A percentile compares a stretch with the other conserved stretches of the same genome.
These are phyloP conservation scores for Malacosoma neustria DNA, from an alignment of 2,888 invertebrate species.

Conservation along the genomic window DNA sequence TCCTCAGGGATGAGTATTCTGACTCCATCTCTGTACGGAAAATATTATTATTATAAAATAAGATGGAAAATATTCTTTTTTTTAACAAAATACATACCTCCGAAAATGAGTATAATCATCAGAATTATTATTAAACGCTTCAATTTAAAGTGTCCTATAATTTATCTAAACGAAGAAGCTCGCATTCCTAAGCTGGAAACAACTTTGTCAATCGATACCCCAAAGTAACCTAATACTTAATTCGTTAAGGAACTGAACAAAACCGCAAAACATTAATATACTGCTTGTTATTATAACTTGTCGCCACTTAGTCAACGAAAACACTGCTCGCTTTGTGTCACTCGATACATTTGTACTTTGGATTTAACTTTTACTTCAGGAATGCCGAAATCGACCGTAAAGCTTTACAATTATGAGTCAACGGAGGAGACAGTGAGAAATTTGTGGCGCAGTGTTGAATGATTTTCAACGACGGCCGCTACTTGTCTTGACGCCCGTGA, in stretches of 20 bases:
- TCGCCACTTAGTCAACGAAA: slow-evolving; percentile 50
- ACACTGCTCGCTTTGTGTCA: slow-evolving; percentile 44
- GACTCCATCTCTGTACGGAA: too few relatives aligned
- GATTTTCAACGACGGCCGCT: slow-evolving; percentile 34
- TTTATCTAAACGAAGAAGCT: background rate
- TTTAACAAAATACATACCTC: too few relatives aligned
- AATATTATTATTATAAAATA: too few relatives aligned
- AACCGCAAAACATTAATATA: slow-evolving; percentile 36
- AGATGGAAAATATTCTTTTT: too few relatives aligned
- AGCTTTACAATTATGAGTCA: background rate
- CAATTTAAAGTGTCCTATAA: background rate
- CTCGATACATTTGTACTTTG: slow-evolving; percentile 26
- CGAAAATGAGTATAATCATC: background rate
- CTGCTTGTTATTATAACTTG: slow-evolving; percentile 60
- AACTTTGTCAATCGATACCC: background rate
- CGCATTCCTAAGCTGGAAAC: background rate
- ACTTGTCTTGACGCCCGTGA: slow-evolving; percentile 36
- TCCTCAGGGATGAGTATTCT: too few relatives aligned
- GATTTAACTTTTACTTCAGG: background rate
- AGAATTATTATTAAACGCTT: background rate
- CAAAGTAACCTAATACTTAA: slow-evolving; percentile 30
- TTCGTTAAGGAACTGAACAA: slow-evolving; percentile 20
- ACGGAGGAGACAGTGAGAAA: background rate
- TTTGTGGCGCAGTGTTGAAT: slow-evolving; percentile 1
- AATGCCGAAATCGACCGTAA: background rate